These are phyloP conservation scores for Acanthococcus lagerstroemiae DNA, from an alignment of 2,888 invertebrate species.

Conservation along the genomic window DNA sequence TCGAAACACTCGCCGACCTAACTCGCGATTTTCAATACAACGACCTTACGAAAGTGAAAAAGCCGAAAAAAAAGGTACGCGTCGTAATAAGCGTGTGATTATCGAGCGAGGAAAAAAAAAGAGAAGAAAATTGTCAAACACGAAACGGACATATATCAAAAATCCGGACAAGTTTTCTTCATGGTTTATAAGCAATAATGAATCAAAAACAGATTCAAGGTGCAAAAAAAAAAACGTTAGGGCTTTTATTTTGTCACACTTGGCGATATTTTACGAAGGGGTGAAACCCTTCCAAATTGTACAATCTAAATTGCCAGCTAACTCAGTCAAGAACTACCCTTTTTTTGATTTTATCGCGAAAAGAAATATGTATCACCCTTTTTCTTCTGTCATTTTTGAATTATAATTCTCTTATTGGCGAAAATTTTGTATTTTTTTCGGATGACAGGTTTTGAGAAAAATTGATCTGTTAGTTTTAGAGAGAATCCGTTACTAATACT, in stretches of 20 bases:
- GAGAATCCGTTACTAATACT: no score
- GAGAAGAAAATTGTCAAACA: slow-evolving; percentile 17
- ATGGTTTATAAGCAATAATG: slow-evolving; percentile 26
- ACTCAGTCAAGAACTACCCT: slow-evolving; percentile 21
- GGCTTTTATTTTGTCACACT: slow-evolving; percentile 24
- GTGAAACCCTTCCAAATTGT: slow-evolving; percentile 21
- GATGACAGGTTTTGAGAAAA: background rate
- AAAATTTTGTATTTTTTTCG: background rate
- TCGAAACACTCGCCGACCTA: background rate
- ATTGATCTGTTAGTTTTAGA: no score
- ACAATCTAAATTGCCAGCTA: slow-evolving; percentile 12
- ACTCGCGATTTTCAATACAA: background rate
- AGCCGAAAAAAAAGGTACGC: slow-evolving; percentile 6
- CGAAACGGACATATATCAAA: slow-evolving; percentile 23
- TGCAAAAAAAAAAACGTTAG: slow-evolving; percentile 23
- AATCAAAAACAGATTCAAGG: slow-evolving; percentile 23
- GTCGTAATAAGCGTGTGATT: slow-evolving; percentile 20
- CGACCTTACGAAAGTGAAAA: background rate
- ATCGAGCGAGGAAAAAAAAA: slow-evolving; percentile 7
- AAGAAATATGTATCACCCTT: slow-evolving; percentile 25
- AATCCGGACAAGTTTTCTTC: slow-evolving; percentile 23
- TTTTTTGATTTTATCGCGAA: slow-evolving; percentile 20
- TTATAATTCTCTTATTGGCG: slow-evolving; percentile 13
- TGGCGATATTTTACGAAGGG: slow-evolving; percentile 24
- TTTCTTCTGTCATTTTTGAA: slow-evolving; percentile 24